These are phyloP conservation scores for Drosophila helvetica DNA, from an alignment of 2,888 invertebrate species.

Conservation along the genomic window DNA sequence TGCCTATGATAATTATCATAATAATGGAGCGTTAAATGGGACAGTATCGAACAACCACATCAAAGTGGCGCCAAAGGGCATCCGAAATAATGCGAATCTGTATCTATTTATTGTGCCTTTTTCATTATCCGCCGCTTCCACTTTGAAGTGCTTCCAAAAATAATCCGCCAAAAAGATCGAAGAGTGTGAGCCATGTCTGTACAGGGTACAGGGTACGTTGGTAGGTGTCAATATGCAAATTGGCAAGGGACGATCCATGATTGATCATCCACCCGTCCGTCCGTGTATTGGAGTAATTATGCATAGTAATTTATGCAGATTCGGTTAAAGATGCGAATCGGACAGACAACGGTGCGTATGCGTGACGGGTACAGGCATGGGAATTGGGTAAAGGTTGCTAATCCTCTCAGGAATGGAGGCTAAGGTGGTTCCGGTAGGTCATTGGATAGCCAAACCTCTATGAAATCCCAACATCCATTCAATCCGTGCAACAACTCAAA, in stretches of 20 bases:
- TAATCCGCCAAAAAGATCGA: conserved; percentile 41
- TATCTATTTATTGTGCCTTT: conserved; percentile 51
- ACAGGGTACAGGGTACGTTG: background rate
- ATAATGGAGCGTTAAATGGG: conserved; percentile 73
- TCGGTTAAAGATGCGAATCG: conserved; percentile 17
- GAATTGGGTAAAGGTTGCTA: background rate
- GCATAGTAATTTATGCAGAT: conserved; percentile 64
- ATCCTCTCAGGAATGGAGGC: background rate
- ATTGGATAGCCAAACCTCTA: too few species aligned
- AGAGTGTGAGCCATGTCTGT: background rate
- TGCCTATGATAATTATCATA: conserved; percentile 6
- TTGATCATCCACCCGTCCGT: conserved; percentile 54
- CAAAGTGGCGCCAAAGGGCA: conserved; percentile 56
- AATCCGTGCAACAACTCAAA: background rate
- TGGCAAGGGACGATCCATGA: conserved; percentile 54
- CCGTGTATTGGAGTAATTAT: conserved; percentile 57
- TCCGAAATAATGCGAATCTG: conserved; percentile 59
- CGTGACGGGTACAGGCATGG: conserved; percentile 10
- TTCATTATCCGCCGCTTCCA: conserved; percentile 42
- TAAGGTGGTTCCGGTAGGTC: background rate
- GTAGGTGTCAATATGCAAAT: conserved; percentile 70
- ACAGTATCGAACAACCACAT: conserved; percentile 58
- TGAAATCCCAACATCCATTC: too few species aligned
- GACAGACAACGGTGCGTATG: conserved; percentile 38
- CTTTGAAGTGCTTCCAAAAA: conserved; percentile 47